phyloP scores from a whole-genome alignment of 2,888 invertebrate genomes.

The Peribatodes rhomboidaria region DNA sequence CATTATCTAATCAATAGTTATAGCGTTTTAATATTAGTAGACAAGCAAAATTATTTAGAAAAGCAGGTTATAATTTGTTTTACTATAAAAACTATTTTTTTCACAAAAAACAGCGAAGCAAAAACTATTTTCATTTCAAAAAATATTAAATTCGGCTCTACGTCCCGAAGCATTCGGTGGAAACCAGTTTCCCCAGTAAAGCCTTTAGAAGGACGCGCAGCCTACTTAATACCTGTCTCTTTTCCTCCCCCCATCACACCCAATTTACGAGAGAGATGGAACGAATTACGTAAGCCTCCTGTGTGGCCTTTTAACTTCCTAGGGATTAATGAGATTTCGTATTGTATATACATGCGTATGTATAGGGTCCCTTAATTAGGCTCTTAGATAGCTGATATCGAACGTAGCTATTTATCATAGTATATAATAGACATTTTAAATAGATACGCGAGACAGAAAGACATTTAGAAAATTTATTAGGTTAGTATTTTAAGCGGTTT shows the following conservation, averaged over 20 bases:
- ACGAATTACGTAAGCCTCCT: slow-evolving; percentile 56
- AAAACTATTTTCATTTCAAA: background rate
- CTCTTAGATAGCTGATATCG: slow-evolving; percentile 62
- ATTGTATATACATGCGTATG: slow-evolving; percentile 59
- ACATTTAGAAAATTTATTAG: slow-evolving; percentile 47
- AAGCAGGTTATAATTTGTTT: no score
- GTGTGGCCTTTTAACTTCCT: slow-evolving; percentile 63
- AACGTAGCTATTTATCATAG: slow-evolving; percentile 46
- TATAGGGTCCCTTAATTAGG: slow-evolving; percentile 63
- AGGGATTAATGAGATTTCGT: slow-evolving; percentile 65
- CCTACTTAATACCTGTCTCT: slow-evolving; percentile 75
- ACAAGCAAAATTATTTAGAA: no score
- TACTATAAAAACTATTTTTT: background rate
- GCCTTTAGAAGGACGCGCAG: slow-evolving; percentile 77
- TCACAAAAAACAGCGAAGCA: background rate
- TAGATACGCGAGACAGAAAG: slow-evolving; percentile 49
- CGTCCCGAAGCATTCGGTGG: slow-evolving; percentile 80
- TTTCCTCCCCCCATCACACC: slow-evolving; percentile 55
- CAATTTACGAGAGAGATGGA: slow-evolving; percentile 61
- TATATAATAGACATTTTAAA: slow-evolving; percentile 47
- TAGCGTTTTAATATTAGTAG: no score
- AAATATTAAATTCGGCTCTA: slow-evolving; percentile 44
- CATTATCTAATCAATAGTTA: no score
- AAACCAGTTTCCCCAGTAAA: slow-evolving; percentile 79
- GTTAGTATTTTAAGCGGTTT: slow-evolving; percentile 49